phyloP scores from a whole-genome alignment of 2,888 invertebrate genomes.

The Drosophila mercatorum region DNA sequence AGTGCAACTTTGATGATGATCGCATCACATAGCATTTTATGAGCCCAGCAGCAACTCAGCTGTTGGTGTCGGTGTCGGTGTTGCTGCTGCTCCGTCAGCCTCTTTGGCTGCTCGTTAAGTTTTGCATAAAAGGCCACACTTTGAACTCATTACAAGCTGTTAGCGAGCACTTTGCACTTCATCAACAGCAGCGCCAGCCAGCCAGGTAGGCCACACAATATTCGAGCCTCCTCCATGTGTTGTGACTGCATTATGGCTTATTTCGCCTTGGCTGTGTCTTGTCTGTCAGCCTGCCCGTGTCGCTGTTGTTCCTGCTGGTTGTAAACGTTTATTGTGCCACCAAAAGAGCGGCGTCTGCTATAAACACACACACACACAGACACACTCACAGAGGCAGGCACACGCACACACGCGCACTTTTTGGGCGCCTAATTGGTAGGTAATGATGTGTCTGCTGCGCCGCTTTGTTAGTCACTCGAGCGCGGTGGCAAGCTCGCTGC shows the following conservation, averaged over 20 bases:
- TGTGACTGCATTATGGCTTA: constrained; percentile 70
- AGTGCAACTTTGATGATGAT: not conserved
- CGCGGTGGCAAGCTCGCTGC: constrained; percentile 27
- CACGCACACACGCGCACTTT: constrained; percentile 42
- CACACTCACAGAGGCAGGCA: constrained; percentile 13
- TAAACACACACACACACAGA: not conserved
- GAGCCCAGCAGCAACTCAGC: constrained; percentile 5
- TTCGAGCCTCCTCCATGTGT: not conserved
- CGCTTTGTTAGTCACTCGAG: constrained; percentile 75
- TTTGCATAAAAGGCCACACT: constrained; percentile 56
- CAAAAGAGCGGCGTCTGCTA: constrained; percentile 50
- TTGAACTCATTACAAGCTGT: constrained; percentile 76
- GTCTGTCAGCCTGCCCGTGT: constrained; percentile 35
- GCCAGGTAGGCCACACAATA: constrained; percentile 17
- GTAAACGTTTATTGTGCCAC: constrained; percentile 79
- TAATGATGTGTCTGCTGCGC: constrained; percentile 78
- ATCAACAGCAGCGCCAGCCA: constrained; percentile 51
- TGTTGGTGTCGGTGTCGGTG: not conserved
- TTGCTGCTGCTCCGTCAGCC: not conserved
- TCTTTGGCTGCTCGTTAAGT: constrained; percentile 23
- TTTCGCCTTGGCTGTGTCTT: constrained; percentile 63
- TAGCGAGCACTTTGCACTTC: constrained; percentile 77
- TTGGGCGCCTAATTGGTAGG: constrained; percentile 76
- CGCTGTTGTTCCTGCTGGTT: constrained; percentile 24
- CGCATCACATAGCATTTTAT: constrained; percentile 1